phyloP scores from a whole-genome alignment of 2,797 vertebrate genomes.

The Ammospiza maritima region DNA sequence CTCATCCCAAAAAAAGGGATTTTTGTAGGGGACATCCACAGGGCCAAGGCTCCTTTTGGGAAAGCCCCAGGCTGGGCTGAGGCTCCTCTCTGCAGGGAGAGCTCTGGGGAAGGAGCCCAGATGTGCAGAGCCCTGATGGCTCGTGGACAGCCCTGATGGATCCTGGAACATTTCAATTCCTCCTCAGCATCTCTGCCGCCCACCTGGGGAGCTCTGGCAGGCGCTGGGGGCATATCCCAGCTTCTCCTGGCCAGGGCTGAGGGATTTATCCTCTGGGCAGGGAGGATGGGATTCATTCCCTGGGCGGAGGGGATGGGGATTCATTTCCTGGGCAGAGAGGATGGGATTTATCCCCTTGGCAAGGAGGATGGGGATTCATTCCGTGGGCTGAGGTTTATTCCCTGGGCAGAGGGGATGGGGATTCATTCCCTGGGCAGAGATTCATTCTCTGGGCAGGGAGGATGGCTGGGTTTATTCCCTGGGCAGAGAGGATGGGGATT shows the following conservation, averaged over 20 bases:
- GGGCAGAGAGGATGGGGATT: no score
- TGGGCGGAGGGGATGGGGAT: no score
- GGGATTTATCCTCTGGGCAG: not conserved
- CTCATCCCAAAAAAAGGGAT: not conserved
- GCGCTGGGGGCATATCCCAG: not conserved
- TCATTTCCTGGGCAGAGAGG: no score
- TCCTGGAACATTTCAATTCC: not conserved
- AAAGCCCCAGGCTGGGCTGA: not conserved
- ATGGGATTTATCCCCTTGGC: no score
- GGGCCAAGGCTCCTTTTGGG: not conserved
- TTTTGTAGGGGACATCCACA: not conserved
- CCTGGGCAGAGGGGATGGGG: no score
- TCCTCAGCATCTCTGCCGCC: slow-evolving; percentile 22
- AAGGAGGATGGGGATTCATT: no score
- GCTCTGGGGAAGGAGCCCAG: not conserved
- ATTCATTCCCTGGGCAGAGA: no score
- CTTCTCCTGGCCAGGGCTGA: not conserved
- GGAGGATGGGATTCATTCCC: no score
- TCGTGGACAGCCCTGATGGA: not conserved
- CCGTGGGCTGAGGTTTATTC: no score
- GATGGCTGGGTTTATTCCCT: no score
- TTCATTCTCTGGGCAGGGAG: no score
- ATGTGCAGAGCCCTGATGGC: not conserved
- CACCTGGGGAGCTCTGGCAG: slow-evolving; percentile 15
- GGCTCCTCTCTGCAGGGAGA: not conserved